These are phyloP conservation scores for Spinus olivaceus DNA, from an alignment of 2,797 vertebrate species.

Conservation along the genomic window DNA sequence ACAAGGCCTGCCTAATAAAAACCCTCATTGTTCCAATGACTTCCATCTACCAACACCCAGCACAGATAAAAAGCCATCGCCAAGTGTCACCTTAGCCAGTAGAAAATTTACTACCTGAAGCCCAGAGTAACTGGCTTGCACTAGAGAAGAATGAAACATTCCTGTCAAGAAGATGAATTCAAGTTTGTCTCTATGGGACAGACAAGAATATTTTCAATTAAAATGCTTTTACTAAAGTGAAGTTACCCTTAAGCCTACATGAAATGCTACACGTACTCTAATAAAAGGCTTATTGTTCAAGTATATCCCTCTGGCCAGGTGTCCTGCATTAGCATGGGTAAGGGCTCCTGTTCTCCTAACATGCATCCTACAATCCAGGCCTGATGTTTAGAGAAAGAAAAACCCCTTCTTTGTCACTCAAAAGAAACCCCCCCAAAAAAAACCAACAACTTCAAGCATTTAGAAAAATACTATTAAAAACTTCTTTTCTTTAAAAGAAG, in stretches of 20 bases:
- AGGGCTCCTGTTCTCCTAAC: neutral
- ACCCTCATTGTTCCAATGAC: neutral
- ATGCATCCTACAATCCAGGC: neutral
- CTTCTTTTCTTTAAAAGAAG: fast-evolving
- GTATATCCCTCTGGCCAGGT: neutral
- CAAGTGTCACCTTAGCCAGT: neutral
- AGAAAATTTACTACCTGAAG: neutral
- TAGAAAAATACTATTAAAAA: neutral
- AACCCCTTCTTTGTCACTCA: neutral
- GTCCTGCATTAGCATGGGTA: neutral
- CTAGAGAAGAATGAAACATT: neutral
- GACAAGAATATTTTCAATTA: neutral
- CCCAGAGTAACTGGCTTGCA: neutral
- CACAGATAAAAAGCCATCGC: neutral
- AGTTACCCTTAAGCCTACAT: neutral
- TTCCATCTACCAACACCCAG: neutral
- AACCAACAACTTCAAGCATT: neutral
- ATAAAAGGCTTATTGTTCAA: neutral
- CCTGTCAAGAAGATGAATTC: neutral
- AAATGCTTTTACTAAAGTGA: neutral
- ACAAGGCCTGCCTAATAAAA: neutral
- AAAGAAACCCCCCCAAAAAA: neutral
- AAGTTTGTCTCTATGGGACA: neutral
- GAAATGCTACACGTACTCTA: fast-evolving
- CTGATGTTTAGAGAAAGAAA: neutral